Percentiles rank a stretch among this genome's conserved stretches.
Evolutionary conservation across 2,888 invertebrate species (phyloP).

Genomic region (Callosobruchus maculatus): DNA sequence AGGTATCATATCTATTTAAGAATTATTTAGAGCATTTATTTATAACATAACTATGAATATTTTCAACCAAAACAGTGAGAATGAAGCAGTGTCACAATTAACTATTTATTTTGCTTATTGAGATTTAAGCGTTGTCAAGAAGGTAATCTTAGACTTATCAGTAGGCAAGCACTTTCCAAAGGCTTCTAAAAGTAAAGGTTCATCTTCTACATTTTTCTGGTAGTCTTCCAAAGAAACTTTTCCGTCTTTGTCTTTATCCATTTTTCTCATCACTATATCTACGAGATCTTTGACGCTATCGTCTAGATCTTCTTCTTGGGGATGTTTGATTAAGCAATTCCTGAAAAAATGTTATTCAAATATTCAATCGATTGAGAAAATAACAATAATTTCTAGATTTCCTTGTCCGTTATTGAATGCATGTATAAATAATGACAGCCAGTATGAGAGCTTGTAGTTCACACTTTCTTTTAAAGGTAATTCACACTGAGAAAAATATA

Average conservation of each 20-base stretch:
- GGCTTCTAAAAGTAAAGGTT: conserved; percentile 69
- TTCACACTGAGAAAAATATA: no score
- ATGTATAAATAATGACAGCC: no score
- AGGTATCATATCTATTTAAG: no score
- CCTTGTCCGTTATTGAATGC: no score
- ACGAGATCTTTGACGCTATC: conserved; percentile 74
- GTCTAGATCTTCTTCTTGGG: conserved; percentile 70
- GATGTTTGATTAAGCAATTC: conserved; percentile 59
- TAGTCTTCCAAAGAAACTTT: conserved; percentile 69
- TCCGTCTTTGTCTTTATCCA: conserved; percentile 74
- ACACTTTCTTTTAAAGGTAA: no score
- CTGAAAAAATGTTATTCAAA: conserved; percentile 34
- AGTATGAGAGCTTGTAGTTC: no score
- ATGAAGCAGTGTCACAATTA: neutral
- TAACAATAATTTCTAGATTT: no score
- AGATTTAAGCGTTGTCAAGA: conserved; percentile 42
- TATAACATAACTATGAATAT: no score
- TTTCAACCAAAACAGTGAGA: no score
- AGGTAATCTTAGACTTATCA: conserved; percentile 51
- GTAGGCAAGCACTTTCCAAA: conserved; percentile 74
- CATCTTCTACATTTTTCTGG: conserved; percentile 58
- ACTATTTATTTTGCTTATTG: conserved; percentile 1
- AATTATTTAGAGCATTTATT: no score
- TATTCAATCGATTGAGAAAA: no score
- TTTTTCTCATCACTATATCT: conserved; percentile 66